Evolutionary conservation across 2,113 vertebrate species (phyloP), one percentile per base, ranked within the genome.

Genomic region (Morone chrysops): DNA sequence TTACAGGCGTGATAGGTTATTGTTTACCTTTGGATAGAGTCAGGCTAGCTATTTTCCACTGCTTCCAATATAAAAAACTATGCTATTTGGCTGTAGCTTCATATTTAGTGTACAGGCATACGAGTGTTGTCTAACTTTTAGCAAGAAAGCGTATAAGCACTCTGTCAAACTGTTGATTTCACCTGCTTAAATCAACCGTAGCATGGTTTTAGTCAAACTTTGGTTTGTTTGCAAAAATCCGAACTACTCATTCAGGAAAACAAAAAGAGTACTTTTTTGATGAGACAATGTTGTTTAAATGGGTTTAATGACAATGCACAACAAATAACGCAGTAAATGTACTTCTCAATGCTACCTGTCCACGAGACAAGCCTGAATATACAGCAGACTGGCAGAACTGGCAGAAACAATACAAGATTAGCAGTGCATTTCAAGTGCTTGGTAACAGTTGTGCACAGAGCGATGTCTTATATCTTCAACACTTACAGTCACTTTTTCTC

Each of bases 401-500:
- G 62, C 45, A 66, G 53, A 70, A 69, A 77, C 48, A 68, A 66
- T 41, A 36, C 36, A 45, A 45, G 43, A 57, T 78, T 74, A 60
- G 6, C 18, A 8, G 70, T 51, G 56, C 65, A 0, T 1, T 25
- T 25, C 25, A 61, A 25, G 43, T 50, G 5, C 16, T 47, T 11
- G 5, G 14, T 51, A 56, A 40, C 6, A 48, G 50, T 53, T 43
- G 53, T 63, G 57, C 69, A 40, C 70, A 31, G 56, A 82, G 57
- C 20, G 6, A 66, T n/a, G 62, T 60, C 76, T 78, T 75, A 84
- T 71, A 61, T 16, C 38, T 76, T 83, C 45, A 61, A 31, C 41
- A 38, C 51, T 71, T 38, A 48, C 6, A 62, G 63, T 80, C 76
- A 75, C 80, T 85, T 79, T 81, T 80, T 83, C 45, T 80, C 62